These are phyloP conservation scores for Drosophila mojavensis DNA, from an alignment of 1,140 invertebrate genomes.

Conservation along the genomic window DNA sequence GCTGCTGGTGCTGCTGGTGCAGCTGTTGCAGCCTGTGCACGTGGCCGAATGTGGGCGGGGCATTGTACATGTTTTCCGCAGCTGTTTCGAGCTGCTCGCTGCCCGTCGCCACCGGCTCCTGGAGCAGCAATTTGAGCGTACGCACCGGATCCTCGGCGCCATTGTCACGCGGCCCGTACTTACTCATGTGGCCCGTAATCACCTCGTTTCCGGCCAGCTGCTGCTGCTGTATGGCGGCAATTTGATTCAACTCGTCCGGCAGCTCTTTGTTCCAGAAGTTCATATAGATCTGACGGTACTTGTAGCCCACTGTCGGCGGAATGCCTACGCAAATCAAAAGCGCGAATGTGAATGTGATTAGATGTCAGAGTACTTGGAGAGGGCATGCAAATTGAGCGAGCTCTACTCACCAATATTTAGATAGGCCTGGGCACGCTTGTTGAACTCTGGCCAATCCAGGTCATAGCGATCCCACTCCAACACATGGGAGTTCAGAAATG, in stretches of 20 bases:
- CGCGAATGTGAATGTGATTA: background rate
- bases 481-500: slow-evolving; percentile 86
- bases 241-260: slow-evolving; percentile 86
- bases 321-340: slow-evolving; percentile 85
- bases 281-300: slow-evolving; percentile 88
- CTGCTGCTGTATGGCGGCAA: slow-evolving; percentile 76
- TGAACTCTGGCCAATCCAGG: slow-evolving; percentile 92
- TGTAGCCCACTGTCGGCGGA: slow-evolving; percentile 87
- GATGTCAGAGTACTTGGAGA: background rate
- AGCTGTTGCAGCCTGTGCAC: slow-evolving; percentile 51
- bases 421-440: slow-evolving; percentile 89
- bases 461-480: slow-evolving; percentile 88
- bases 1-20: background rate
- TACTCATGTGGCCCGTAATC: slow-evolving; percentile 82
- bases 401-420: slow-evolving; percentile 89
- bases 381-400: background rate
- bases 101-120: slow-evolving; percentile 51
- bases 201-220: slow-evolving; percentile 61
- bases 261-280: slow-evolving; percentile 90
- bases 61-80: slow-evolving; percentile 83
- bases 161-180: slow-evolving; percentile 74
- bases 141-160: slow-evolving; percentile 75
- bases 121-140: slow-evolving; percentile 70
- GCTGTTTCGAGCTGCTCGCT: slow-evolving; percentile 55
- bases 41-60: slow-evolving; percentile 76